These are phyloP conservation scores for Ceratina japonica DNA, from an alignment of 1,140 invertebrate species.

Conservation along the genomic window DNA sequence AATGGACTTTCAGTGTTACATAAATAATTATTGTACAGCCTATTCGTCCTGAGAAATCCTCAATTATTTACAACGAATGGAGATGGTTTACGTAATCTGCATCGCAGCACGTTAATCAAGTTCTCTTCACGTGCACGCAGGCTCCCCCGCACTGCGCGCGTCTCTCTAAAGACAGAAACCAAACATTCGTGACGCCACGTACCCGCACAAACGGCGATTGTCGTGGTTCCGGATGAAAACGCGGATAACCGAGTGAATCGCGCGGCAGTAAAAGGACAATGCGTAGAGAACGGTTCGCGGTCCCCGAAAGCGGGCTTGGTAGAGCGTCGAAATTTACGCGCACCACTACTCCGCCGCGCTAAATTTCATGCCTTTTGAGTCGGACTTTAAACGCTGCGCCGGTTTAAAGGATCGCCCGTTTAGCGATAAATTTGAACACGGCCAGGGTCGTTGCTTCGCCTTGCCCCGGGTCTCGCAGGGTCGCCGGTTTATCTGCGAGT, in stretches of 20 bases:
- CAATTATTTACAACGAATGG: no score
- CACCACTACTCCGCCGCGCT: background rate
- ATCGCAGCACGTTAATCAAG: background rate
- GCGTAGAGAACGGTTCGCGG: constrained; percentile 16
- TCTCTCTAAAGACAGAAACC: background rate
- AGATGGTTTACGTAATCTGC: no score
- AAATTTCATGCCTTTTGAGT: constrained; percentile 37
- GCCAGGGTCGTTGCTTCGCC: background rate
- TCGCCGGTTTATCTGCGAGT: constrained; percentile 5
- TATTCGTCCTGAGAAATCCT: no score
- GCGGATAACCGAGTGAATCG: constrained; percentile 45
- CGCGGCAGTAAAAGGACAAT: constrained; percentile 46
- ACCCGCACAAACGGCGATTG: background rate
- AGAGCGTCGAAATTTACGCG: constrained; percentile 31
- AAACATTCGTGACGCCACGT: background rate
- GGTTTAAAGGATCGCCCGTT: constrained; percentile 21
- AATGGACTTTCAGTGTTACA: no score
- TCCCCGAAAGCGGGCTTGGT: background rate
- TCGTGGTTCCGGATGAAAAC: constrained; percentile 41
- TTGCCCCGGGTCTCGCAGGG: background rate
- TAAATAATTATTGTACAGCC: no score
- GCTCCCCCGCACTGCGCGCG: no score
- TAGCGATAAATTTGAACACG: constrained; percentile 24
- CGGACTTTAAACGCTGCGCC: constrained; percentile 26
- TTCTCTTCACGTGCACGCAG: background rate